A percentile compares a stretch with the other conserved stretches of the same genome.
These are phyloP conservation scores for Rhadinocentrus ornatus DNA, from an alignment of 2,797 vertebrate species.

Conservation along the genomic window DNA sequence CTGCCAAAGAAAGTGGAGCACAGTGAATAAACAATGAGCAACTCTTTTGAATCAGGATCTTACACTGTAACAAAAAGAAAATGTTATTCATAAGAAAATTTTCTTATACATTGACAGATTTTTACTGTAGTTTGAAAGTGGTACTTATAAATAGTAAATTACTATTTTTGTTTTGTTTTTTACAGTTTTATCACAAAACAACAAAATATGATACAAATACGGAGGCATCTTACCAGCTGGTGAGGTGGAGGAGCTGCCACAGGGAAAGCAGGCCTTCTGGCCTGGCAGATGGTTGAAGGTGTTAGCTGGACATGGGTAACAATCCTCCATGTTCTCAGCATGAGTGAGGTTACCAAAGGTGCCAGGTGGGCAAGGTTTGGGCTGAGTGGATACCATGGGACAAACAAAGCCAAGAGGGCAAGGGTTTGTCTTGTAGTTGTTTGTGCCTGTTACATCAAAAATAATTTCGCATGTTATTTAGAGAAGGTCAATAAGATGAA, in stretches of 20 bases:
- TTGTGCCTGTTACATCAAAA: slow-evolving; percentile 74
- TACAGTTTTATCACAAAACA: too few species aligned
- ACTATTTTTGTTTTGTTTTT: neutral
- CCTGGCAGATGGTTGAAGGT: slow-evolving; percentile 89
- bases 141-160: neutral
- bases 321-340: slow-evolving; percentile 75
- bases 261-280: slow-evolving; percentile 90
- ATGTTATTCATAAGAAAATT: neutral
- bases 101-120: neutral
- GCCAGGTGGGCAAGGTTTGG: slow-evolving; percentile 87
- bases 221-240: slow-evolving; percentile 76
- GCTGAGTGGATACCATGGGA: slow-evolving; percentile 74
- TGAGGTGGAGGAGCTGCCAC: slow-evolving; percentile 90
- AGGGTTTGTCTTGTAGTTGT: slow-evolving; percentile 77
- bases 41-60: neutral
- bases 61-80: neutral
- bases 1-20: slow-evolving; percentile 65
- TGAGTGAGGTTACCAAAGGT: slow-evolving; percentile 80
- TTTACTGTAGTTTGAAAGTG: neutral
- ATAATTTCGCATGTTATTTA: neutral
- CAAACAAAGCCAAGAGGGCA: slow-evolving; percentile 89
- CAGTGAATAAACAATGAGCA: neutral
- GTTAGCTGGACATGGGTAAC: slow-evolving; percentile 85
- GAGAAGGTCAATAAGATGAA: neutral
- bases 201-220: neutral